Evolutionary conservation across 2,113 vertebrate species (phyloP), one percentile per base, ranked within the genome.

Genomic region (Myxocyprinus asiaticus): DNA sequence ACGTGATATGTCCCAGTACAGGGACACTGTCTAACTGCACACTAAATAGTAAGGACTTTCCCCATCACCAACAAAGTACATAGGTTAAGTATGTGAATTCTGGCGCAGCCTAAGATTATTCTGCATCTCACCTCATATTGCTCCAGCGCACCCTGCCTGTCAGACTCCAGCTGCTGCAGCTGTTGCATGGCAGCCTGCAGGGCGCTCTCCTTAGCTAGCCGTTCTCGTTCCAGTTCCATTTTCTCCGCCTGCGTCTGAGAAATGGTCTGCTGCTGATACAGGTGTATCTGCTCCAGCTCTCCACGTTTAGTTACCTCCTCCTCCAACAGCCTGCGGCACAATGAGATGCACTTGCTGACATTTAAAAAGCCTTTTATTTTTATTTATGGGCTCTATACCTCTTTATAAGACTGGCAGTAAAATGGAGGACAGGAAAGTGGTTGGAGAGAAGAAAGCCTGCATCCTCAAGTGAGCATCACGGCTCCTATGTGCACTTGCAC

Each of bases 231-330:
- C 89, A 99, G 88, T 88, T 96, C 94, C 91, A 96, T 92, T 84
- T 99, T 98, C 92, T 99, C 96, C 0, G 96, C 97, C 85, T 97
- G 94, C 0, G 96, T 98, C 79, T 94, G 91, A 4, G 95, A 94
- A 86, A 99, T 96, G 83, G 95, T 90, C 80, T 91, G 92, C 86
- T 97, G 96, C 92, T 99, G 98, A 85, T 88, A 88, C 85, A 95
- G 88, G 88, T 98, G 97, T 90, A 97, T 94, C 87, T 94, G 90
- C 84, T 99, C 98, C 84, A 99, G 82, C 80, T 96, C 96, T 0
- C 89, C 89, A 82, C 97, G 92, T 92, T 99, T 99, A 5, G 83
- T 69, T 3, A 94, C 93, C 87, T 99, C 98, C 72, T 98, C 96
- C 85, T 99, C 96, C 88, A 99, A 83, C 67, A 99, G 85, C 78